phyloP scores from a whole-genome alignment of 2,888 invertebrate species.

The Drosophila melanocephala region DNA sequence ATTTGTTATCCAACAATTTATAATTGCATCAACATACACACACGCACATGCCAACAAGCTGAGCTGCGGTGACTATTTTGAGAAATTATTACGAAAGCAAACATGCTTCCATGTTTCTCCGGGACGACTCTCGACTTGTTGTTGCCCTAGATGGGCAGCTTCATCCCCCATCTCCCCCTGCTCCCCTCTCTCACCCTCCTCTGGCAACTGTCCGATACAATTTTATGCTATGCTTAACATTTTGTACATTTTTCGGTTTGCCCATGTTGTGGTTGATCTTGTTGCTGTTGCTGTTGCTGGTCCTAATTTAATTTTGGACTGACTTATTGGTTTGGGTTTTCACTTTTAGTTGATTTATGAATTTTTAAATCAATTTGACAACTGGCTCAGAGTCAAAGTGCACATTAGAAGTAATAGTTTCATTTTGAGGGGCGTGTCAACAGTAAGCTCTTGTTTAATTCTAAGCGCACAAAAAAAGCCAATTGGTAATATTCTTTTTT shows the following conservation, averaged over 20 bases:
- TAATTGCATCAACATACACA: slow-evolving; percentile 76
- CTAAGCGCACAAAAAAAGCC: neutral
- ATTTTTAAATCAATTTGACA: slow-evolving; percentile 78
- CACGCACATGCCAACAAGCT: slow-evolving; percentile 59
- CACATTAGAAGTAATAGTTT: slow-evolving; percentile 8
- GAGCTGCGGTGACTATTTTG: slow-evolving; percentile 38
- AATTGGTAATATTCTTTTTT: neutral
- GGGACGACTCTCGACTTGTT: slow-evolving; percentile 31
- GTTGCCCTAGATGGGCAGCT: slow-evolving; percentile 7
- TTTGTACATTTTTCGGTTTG: slow-evolving; percentile 68
- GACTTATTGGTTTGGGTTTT: slow-evolving; percentile 46
- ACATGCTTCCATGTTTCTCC: slow-evolving; percentile 55
- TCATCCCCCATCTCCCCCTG: neutral
- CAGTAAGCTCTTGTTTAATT: neutral
- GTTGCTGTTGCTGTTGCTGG: slow-evolving; percentile 46
- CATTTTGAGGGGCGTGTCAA: neutral
- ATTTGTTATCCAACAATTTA: slow-evolving; percentile 81
- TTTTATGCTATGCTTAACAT: slow-evolving; percentile 79
- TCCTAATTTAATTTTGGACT: slow-evolving; percentile 71
- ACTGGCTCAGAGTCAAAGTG: slow-evolving; percentile 22
- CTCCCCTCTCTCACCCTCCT: slow-evolving; percentile 3
- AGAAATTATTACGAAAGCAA: slow-evolving; percentile 62
- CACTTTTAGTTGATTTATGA: slow-evolving; percentile 73
- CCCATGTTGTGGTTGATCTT: slow-evolving; percentile 28
- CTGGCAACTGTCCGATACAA: slow-evolving; percentile 71